Evolutionary conservation across 1,140 invertebrate genomes (phyloP), one percentile per base, ranked within the genome.

Genomic region (Pseudomyrmex flavicornis): DNA sequence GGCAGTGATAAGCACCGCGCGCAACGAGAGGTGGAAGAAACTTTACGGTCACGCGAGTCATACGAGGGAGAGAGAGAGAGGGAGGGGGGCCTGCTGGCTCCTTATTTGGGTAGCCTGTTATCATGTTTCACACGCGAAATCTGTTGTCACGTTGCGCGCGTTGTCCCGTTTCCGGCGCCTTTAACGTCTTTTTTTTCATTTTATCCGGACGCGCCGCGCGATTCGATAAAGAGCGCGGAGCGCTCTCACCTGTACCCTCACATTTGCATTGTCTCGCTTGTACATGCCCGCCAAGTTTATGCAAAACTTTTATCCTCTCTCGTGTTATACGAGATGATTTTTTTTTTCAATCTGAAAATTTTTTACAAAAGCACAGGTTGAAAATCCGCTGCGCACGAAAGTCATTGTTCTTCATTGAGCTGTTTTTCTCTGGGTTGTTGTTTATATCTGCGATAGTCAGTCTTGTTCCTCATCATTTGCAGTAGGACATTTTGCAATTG

Each of bases 101-200:
- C 93, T 94, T 94, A 94, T 94, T 93, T 94, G 93, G 93, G 90
- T 86, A 91, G 91, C 93, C 92, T 94, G 91, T 94, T 94, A 94
- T 94, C 93, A 94, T 91, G 93, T 94, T 94, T 94, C 93, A 94
- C 93, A 92, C 91, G 93, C 91, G 89, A 90, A 89, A 89, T 91
- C 84, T 82, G 52, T 82, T 82, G 79, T 82, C 79, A 63, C 48
- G 15, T 12, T 8, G 17, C 63, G n/a, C n/a, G 7, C 17, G 52
- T 68, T 76, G 68, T 68, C 35, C 35, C 63, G 2, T 9, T 5
- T 58, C 17, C 17, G 12, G 52, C 65, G 35, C n/a, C 9, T 20
- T 44, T 46, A 44, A 65, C 15, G 17, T 66, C 35, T 0, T 35
- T 4, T 17, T 46, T 46, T 68, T 44, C 44, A 44, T 68, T 56